Conservation (phyloP, 2,797 vertebrate species). For the Rhinatrema bivittatum region DNA sequence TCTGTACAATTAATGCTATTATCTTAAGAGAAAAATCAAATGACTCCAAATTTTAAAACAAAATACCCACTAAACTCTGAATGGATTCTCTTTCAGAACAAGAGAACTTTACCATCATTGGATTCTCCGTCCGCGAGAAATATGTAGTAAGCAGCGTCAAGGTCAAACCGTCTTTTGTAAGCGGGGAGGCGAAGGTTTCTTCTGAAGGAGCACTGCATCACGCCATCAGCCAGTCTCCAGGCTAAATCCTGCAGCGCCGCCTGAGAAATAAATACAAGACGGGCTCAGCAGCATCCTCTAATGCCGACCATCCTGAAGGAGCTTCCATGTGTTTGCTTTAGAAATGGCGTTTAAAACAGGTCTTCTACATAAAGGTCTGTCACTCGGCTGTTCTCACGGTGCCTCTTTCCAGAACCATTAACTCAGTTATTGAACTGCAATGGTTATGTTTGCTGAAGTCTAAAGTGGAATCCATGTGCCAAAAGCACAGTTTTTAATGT, state of each 20-base stretch:
- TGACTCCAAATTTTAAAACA: not conserved
- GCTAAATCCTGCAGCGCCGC: conserved; percentile 51
- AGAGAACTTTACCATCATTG: conserved; percentile 52
- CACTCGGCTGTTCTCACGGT: too few relatives aligned
- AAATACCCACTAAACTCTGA: not conserved
- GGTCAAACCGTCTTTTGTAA: conserved; percentile 49
- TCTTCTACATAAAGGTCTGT: too few relatives aligned
- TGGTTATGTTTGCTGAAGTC: too few relatives aligned
- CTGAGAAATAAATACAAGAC: conserved; percentile 42
- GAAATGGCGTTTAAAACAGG: too few relatives aligned
- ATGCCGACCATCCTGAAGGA: too few relatives aligned
- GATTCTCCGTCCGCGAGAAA: conserved; percentile 71
- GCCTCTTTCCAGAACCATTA: too few relatives aligned
- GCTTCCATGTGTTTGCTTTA: too few relatives aligned
- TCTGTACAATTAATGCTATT: not conserved
- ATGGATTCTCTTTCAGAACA: not conserved
- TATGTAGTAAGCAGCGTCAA: conserved; percentile 70
- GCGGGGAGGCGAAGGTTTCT: conserved; percentile 48
- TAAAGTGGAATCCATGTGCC: too few relatives aligned
- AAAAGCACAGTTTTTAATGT: too few relatives aligned
- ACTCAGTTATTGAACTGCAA: too few relatives aligned
- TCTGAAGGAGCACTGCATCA: conserved; percentile 75
- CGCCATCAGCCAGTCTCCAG: conserved; percentile 63
- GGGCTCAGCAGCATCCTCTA: too few relatives aligned
- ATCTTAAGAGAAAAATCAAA: not conserved